phyloP scores from a whole-genome alignment of 2,797 vertebrate species.

The Helicolenus hilgendorfi region DNA sequence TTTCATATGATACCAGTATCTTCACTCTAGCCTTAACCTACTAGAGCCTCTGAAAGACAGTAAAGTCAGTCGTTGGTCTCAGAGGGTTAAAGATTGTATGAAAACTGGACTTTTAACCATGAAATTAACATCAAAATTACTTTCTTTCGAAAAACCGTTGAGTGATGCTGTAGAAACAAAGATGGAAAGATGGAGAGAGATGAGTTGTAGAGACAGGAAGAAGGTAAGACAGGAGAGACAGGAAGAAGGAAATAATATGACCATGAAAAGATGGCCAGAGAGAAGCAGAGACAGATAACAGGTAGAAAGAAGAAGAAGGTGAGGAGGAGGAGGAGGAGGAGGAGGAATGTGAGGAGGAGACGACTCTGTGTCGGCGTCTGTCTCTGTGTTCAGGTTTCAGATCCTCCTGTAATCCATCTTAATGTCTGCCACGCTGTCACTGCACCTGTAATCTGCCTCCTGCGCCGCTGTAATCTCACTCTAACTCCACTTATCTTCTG shows the following conservation, averaged over 20 bases:
- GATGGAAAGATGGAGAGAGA: neutral
- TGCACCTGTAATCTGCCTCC: constrained; percentile 69
- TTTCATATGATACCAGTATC: no score
- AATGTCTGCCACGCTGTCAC: constrained; percentile 60
- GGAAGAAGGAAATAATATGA: neutral
- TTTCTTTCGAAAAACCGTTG: neutral
- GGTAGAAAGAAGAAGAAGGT: neutral
- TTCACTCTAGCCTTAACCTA: no score
- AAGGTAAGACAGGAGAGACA: neutral
- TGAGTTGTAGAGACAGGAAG: neutral
- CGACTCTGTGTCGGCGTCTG: neutral
- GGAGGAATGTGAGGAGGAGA: neutral
- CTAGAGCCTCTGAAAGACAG: no score
- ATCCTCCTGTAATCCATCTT: constrained; percentile 77
- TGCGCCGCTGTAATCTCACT: constrained; percentile 66
- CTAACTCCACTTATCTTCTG: constrained; percentile 43
- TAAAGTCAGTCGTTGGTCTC: no score
- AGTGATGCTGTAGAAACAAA: neutral
- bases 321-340: neutral
- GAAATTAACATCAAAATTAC: neutral
- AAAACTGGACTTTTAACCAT: neutral
- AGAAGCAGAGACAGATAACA: neutral
- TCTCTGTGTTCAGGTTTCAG: constrained; percentile 44
- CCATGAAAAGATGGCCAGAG: neutral
- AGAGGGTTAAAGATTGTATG: neutral